A percentile compares a stretch with the other conserved stretches of the same genome.
Conservation (phyloP, 2,113 vertebrate genomes). For the Deroptyus accipitrinus region DNA sequence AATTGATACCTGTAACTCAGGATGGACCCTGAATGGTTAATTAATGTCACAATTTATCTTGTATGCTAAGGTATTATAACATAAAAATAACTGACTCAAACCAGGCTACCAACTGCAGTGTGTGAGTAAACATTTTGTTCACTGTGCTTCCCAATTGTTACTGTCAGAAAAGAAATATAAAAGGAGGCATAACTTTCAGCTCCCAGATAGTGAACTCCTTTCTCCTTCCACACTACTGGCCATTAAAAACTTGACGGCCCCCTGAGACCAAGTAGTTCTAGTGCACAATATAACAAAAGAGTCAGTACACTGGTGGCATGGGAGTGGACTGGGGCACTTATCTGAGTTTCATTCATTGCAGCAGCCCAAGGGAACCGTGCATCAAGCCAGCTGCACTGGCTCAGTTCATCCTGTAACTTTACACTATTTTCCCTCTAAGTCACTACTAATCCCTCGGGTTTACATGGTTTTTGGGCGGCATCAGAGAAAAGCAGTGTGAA, state of each 20-base stretch:
- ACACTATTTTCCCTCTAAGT: conserved; percentile 77
- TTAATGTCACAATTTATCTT: conserved; percentile 11
- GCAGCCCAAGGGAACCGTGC: conserved; percentile 68
- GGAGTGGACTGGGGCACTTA: conserved; percentile 63
- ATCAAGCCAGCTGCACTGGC: conserved; percentile 66
- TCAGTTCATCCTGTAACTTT: conserved; percentile 75
- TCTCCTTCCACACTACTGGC: conserved; percentile 49
- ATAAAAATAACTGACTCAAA: conserved; percentile 50
- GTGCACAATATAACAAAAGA: conserved; percentile 37
- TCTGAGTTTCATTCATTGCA: conserved; percentile 68
- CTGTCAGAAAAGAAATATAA: conserved; percentile 51
- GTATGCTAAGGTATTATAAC: neutral
- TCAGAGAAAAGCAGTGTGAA: conserved; percentile 79
- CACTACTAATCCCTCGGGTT: conserved; percentile 80
- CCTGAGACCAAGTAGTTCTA: conserved; percentile 60
- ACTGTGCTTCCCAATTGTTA: neutral
- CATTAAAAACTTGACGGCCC: conserved; percentile 47
- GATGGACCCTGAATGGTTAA: neutral
- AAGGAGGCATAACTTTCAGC: conserved; percentile 56
- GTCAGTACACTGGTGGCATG: neutral
- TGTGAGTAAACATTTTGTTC: conserved; percentile 62
- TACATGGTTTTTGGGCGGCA: conserved; percentile 74
- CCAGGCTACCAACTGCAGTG: neutral
- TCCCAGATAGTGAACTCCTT: conserved; percentile 50
- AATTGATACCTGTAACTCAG: neutral